phyloP scores from a whole-genome alignment of 2,888 invertebrate genomes.

The Spisula solida region DNA sequence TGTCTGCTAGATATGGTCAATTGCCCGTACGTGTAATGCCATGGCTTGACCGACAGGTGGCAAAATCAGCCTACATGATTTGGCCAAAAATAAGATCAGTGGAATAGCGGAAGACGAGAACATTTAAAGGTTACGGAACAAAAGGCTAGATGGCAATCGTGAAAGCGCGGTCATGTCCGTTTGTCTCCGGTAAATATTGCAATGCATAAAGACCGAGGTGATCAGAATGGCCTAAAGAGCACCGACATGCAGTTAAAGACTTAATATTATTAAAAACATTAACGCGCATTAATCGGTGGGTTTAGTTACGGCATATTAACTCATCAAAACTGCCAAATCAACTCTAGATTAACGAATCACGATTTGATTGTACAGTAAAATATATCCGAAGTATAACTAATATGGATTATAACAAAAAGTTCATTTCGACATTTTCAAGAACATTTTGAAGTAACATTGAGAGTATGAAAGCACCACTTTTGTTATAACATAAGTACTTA shows the following conservation, averaged over 20 bases:
- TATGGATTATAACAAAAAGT: neutral
- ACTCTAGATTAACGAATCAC: neutral
- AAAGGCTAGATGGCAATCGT: too few relatives aligned
- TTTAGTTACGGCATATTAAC: neutral
- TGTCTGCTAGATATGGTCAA: too few relatives aligned
- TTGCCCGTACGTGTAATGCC: too few relatives aligned
- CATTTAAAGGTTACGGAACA: too few relatives aligned
- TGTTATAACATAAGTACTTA: constrained; percentile 10
- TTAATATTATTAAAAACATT: neutral
- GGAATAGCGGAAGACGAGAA: too few relatives aligned
- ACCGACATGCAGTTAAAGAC: neutral
- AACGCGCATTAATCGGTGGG: neutral
- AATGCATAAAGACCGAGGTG: too few relatives aligned
- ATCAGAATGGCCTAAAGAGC: too few relatives aligned
- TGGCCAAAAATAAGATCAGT: too few relatives aligned
- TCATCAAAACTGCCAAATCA: neutral
- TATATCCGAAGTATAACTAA: neutral
- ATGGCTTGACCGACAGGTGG: too few relatives aligned
- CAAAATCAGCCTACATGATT: too few relatives aligned
- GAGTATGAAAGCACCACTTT: constrained; percentile 31
- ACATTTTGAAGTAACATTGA: neutral
- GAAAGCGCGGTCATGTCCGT: too few relatives aligned
- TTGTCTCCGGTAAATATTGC: too few relatives aligned
- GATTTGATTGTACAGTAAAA: neutral
- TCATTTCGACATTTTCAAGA: neutral